Evolutionary conservation across 2,797 vertebrate species (phyloP).

Genomic region (Uromys caudimaculatus): DNA sequence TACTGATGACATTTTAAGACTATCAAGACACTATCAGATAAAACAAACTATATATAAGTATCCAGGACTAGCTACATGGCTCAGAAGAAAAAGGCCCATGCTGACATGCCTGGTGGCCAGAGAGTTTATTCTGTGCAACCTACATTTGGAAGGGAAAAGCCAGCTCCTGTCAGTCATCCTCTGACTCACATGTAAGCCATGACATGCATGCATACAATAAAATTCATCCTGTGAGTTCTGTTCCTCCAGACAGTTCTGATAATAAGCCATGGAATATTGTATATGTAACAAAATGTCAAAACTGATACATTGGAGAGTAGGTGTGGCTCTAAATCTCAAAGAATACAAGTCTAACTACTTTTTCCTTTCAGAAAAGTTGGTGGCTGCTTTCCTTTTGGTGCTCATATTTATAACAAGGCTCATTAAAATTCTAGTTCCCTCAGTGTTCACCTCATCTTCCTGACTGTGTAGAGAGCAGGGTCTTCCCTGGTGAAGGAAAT

Average conservation of each 20-base stretch:
- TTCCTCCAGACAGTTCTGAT: not conserved
- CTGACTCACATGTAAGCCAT: not conserved
- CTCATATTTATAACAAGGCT: not conserved
- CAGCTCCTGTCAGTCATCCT: not conserved
- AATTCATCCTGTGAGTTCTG: not conserved
- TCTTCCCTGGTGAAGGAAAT: not conserved
- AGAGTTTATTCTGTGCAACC: not conserved
- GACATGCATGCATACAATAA: not conserved
- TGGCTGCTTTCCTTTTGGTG: not conserved
- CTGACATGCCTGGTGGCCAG: too few relatives aligned
- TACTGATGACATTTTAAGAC: not conserved
- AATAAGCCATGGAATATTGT: not conserved
- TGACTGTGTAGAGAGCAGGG: not conserved
- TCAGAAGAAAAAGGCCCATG: not conserved
- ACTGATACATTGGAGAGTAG: not conserved
- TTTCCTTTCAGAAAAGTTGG: not conserved
- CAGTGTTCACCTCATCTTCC: not conserved
- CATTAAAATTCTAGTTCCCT: not conserved
- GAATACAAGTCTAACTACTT: not conserved
- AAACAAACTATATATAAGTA: not conserved
- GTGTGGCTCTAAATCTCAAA: not conserved
- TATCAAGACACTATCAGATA: not conserved
- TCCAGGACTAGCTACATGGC: too few relatives aligned
- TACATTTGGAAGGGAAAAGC: too few relatives aligned
- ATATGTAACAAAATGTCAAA: not conserved